Base-by-base conservation (phyloP, 1,140 invertebrate genomes). In the Drosophila orena region DNA sequence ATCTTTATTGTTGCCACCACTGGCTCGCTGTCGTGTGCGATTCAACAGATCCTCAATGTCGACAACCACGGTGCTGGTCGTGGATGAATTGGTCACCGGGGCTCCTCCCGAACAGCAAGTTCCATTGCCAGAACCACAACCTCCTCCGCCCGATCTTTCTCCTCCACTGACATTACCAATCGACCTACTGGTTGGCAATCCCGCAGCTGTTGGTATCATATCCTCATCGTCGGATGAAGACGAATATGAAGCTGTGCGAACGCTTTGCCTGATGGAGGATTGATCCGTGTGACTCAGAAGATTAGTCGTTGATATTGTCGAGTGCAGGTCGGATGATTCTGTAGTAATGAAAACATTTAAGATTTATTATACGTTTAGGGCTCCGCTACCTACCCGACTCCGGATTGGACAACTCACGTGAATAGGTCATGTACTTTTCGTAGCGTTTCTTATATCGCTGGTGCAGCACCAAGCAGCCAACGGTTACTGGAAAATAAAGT, bases 31-130 rank as follows among this genome's bases (percentile, higher is more conserved):
- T 47, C 69, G 61, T 68, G 17, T 71, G 30, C 65, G 91, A 89
- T 92, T 93, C 7, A 93, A 57, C n/a, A 96, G 92, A 92, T 97
- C 96, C 92, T 96, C 96, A 20, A 96, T 96, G 81, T 96, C 96
- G 4, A 94, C 93, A 4, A 95, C 88, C 11, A 92, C 93, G 64
- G 93, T 93, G 42, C 92, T 90, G 27, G 75, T 70, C 5, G 86
- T 93, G 5, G 86, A 79, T 5, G 86, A 80, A 3, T 72, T 85
- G 1, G 69, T 77, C 2, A 71, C 79, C 0, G 57, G 14, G 0
- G 34, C 53, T 0, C 52, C 71, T 3, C 68, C 74, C 17, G 92
- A 78, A 49, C 92, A 91, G 69, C 90, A 77, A 47, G 74, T 91
- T 55, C 61, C 85, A 61, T 55, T 83, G 37, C 65, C 78, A 7